Evolutionary conservation across 1,140 invertebrate species (phyloP).

Genomic region (Aphaenogaster floridana): DNA sequence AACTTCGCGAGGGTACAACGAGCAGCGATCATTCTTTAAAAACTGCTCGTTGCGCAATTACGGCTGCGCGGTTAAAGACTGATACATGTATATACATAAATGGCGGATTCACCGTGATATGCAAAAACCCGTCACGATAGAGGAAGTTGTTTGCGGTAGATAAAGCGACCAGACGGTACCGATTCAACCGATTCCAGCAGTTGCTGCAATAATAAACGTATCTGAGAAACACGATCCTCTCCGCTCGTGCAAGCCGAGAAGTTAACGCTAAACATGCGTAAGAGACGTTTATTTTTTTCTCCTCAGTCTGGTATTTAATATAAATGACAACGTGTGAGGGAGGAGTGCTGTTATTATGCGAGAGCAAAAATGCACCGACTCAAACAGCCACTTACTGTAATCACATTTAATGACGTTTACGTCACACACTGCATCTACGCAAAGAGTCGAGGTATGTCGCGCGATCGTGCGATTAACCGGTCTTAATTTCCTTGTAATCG

Average conservation of each 20-base stretch:
- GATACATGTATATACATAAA: constrained; percentile 35
- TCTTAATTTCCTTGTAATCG: constrained; percentile 46
- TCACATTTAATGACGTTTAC: background rate
- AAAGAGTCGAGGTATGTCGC: background rate
- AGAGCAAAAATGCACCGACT: background rate
- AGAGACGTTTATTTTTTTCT: background rate
- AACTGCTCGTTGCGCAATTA: constrained; percentile 27
- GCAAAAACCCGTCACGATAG: constrained; percentile 38
- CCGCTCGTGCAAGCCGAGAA: background rate
- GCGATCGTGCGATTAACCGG: background rate
- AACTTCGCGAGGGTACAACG: constrained; percentile 31
- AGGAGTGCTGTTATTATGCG: background rate
- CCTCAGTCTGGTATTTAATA: background rate
- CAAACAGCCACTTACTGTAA: background rate
- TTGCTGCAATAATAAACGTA: background rate
- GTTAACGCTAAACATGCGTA: background rate
- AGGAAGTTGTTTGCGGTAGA: constrained; percentile 41
- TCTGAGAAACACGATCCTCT: background rate
- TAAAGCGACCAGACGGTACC: constrained; percentile 14
- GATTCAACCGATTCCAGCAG: background rate
- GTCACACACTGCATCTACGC: background rate
- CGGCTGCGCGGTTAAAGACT: background rate
- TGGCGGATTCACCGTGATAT: background rate
- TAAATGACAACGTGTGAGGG: background rate
- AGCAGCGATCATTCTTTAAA: background rate